Conservation (phyloP, 1,140 invertebrate species). For the Microplitis demolitor region DNA sequence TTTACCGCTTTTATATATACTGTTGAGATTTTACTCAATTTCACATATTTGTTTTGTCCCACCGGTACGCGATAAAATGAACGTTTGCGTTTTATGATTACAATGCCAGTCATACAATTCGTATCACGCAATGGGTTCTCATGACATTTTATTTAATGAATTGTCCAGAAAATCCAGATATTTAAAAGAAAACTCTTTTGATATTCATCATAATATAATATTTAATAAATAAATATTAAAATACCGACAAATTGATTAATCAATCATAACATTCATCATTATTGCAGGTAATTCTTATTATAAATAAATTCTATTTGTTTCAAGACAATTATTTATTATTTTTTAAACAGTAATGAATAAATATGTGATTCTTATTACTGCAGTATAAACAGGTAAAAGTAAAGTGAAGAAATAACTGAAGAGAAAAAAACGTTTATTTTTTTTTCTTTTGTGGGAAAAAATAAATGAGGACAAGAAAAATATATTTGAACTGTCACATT, state of each 20-base stretch:
- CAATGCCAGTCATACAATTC: not conserved
- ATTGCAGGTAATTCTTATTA: not conserved
- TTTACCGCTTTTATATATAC: not conserved
- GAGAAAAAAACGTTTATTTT: not conserved
- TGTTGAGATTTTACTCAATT: slow-evolving; percentile 10
- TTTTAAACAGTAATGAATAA: no score
- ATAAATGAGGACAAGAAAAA: not conserved
- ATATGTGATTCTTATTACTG: no score
- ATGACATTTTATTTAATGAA: slow-evolving; percentile 20
- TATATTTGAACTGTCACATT: not conserved
- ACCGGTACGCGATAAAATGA: not conserved
- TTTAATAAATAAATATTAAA: not conserved
- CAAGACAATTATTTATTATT: no score
- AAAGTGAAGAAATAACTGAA: not conserved
- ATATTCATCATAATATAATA: not conserved
- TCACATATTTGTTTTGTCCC: slow-evolving; percentile 14
- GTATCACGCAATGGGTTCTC: slow-evolving; percentile 11
- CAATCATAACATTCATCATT: not conserved
- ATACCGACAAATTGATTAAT: not conserved
- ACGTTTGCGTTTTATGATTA: not conserved
- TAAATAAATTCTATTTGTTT: not conserved
- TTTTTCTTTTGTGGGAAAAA: no score
- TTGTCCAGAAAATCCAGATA: not conserved
- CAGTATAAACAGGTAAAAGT: not conserved
- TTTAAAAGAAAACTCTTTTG: not conserved